phyloP scores from a whole-genome alignment of 1,140 invertebrate species.

The Schlechtendalia chinensis region DNA sequence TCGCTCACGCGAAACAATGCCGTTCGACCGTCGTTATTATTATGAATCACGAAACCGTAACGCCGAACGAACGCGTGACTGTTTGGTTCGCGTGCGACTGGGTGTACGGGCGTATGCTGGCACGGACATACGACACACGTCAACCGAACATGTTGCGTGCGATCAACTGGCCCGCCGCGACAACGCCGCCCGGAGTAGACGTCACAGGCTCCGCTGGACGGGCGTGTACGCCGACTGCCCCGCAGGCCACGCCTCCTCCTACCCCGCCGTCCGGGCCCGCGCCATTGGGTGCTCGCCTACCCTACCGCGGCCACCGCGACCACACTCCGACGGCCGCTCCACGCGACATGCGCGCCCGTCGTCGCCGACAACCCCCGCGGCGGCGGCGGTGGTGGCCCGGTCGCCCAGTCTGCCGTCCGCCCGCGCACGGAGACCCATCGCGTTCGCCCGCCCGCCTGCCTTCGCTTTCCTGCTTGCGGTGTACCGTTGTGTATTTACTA shows the following conservation, averaged over 20 bases:
- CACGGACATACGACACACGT: background rate
- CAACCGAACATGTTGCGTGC: conserved; percentile 30
- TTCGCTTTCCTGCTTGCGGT: too few species aligned
- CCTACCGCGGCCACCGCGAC: background rate
- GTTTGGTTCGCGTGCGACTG: background rate
- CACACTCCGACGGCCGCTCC: background rate
- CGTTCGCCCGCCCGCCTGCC: background rate
- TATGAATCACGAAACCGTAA: too few species aligned
- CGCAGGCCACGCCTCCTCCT: conserved; percentile 24
- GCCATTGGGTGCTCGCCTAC: conserved; percentile 19
- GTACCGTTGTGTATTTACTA: background rate
- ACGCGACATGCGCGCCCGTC: background rate
- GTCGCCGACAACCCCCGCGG: too few species aligned
- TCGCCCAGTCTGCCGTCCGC: too few species aligned
- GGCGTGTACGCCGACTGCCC: conserved; percentile 31
- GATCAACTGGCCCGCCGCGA: conserved; percentile 15
- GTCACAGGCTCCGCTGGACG: background rate
- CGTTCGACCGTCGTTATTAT: too few species aligned
- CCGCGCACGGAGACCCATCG: too few species aligned
- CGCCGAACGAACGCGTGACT: too few species aligned
- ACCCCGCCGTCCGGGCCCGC: background rate
- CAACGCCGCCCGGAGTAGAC: background rate
- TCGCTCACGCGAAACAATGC: too few species aligned
- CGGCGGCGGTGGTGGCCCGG: too few species aligned
- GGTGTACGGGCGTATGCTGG: too few species aligned